Base-by-base conservation (phyloP, 2,113 vertebrate genomes). In the Sylvilagus bachmani region DNA sequence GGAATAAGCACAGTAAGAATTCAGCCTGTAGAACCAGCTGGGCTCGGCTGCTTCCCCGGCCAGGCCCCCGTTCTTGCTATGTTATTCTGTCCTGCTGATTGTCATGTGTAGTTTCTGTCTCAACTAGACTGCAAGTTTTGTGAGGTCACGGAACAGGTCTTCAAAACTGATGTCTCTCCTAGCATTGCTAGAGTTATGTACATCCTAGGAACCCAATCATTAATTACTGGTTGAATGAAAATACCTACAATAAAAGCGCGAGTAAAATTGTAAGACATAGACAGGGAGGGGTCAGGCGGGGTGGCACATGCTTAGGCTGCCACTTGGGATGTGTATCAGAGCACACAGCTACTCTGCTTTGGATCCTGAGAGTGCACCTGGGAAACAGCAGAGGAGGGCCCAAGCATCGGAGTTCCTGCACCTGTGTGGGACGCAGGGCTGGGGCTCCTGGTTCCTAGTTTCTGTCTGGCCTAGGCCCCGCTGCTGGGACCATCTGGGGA, bases 231-330 rank as follows among this genome's bases (percentile, higher is more conserved):
- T 62, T 36, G 9, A 87, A 95, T 95, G 93, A 96, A 61, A 49
- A 53, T 17, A 93, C 66, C 25, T 66, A 67, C 21, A 74, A 64
- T 8, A 84, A 94, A 97, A 96, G 44, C 5, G 55, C 33, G 95
- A 96, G 3, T 82, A 74, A 83, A 74, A 82, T 55, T 91, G 44
- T 44, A 44, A 44, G 44, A 44, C 44, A 44, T 1, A 44, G 44
- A 44, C 44, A 44, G 6, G 44, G 44, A 44, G 44, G 44, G 44
- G 44, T 44, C 6, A 7, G 44, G 44, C 7, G 44, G 44, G 17
- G 55, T 58, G 17, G 55, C 17, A 13, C 55, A 58, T 17, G 55
- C 13, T 58, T 58, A 17, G 17, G 55, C 17, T 58, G 55, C 4
- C 17, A 13, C 55, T 58, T 58, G 55, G 55, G 55, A 58, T 17